These are phyloP conservation scores for Pegea sp. DNA, from an alignment of 23 tunicate species.

Conservation along the genomic window DNA sequence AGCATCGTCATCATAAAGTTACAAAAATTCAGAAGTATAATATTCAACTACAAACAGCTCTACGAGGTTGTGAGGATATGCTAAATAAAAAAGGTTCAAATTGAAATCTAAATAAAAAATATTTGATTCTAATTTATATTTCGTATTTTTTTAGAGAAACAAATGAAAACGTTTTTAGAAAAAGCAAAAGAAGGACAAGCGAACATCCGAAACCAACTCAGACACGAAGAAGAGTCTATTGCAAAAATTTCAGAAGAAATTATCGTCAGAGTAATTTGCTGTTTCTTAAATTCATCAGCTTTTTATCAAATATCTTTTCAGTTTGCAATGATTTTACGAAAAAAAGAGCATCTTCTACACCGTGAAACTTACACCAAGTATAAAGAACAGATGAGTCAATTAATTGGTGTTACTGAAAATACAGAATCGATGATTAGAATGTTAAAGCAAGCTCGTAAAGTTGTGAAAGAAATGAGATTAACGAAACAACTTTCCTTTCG, in stretches of 20 bases:
- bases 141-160: not conserved
- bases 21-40: not conserved
- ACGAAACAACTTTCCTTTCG: not conserved
- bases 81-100: not conserved
- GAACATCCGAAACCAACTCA: not conserved
- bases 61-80: not conserved
- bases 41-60: not conserved
- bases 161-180: not conserved
- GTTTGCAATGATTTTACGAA: not conserved
- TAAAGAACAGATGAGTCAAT: not conserved
- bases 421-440: not conserved
- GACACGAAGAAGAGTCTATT: not conserved
- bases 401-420: not conserved
- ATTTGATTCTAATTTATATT: too few species aligned
- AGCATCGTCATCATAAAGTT: not conserved
- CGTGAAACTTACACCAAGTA: not conserved
- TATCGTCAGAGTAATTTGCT: not conserved
- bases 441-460: not conserved
- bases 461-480: not conserved
- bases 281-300: not conserved
- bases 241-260: not conserved
- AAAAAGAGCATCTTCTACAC: not conserved
- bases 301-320: not conserved
- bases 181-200: not conserved
- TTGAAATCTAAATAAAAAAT: not conserved